A percentile compares a stretch with the other conserved stretches of the same genome.
Conservation (phyloP, 2,888 invertebrate genomes). For the Notodonta dromedarius region DNA sequence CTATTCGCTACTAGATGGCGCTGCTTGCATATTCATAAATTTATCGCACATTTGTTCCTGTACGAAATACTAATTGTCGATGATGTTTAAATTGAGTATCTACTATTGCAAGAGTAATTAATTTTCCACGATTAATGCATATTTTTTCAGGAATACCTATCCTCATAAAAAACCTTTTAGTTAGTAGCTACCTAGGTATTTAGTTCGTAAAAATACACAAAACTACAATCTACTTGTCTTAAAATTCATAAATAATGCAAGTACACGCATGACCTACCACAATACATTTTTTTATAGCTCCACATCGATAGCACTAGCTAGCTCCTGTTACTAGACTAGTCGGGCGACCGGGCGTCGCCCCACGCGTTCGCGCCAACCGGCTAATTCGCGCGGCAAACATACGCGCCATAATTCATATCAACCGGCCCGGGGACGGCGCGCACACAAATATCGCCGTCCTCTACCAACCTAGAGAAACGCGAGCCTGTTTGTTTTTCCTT, state of each 20-base stretch:
- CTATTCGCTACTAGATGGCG: conserved; percentile 74
- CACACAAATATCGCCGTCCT: conserved; percentile 64
- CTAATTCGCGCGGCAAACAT: conserved; percentile 81
- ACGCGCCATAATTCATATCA: conserved; percentile 82
- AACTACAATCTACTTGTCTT: background rate
- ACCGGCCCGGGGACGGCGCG: conserved; percentile 62
- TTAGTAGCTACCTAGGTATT: too few species aligned
- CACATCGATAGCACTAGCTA: background rate
- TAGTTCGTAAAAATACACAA: too few species aligned
- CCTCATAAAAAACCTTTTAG: too few species aligned
- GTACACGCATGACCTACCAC: conserved; percentile 33
- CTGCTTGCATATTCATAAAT: conserved; percentile 7
- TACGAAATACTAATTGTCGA: too few species aligned
- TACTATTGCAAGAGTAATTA: too few species aligned
- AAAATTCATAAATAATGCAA: background rate
- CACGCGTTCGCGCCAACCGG: conserved; percentile 76
- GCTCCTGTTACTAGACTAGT: conserved; percentile 19
- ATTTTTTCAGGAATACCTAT: too few species aligned
- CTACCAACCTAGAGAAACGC: conserved; percentile 78
- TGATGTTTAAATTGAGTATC: too few species aligned
- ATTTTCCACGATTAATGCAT: too few species aligned
- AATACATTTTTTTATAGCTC: conserved; percentile 14
- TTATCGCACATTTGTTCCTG: background rate
- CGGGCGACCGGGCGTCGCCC: conserved; percentile 65
- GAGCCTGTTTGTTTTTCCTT: conserved; percentile 80